Percentiles rank a stretch among this genome's conserved stretches.
phyloP scores from a whole-genome alignment of 1,140 invertebrate genomes.

The Drosophila eugracilis region DNA sequence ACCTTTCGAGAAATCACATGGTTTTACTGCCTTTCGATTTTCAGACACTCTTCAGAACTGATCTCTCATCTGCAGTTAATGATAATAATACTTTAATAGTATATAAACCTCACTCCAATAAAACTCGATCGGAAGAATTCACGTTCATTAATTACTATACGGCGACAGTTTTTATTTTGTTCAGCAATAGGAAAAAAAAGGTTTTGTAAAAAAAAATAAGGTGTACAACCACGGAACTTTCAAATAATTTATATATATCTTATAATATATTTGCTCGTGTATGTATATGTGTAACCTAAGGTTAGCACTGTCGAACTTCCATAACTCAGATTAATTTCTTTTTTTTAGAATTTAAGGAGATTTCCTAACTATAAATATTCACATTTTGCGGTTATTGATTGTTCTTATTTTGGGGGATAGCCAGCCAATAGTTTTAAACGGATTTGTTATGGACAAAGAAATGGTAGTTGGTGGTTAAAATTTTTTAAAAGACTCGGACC shows the following conservation, averaged over 20 bases:
- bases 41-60: too few relatives aligned
- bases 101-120: neutral
- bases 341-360: too few relatives aligned
- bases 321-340: neutral
- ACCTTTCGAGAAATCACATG: conserved; percentile 6
- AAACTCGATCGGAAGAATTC: conserved; percentile 7
- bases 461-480: too few relatives aligned
- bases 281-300: neutral
- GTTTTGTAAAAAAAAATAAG: conserved; percentile 14
- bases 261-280: neutral
- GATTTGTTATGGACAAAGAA: too few relatives aligned
- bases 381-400: neutral
- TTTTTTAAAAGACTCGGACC: neutral
- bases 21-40: too few relatives aligned
- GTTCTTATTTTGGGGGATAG: too few relatives aligned
- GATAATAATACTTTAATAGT: neutral
- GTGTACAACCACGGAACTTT: conserved; percentile 8
- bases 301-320: neutral
- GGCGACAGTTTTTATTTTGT: conserved; percentile 24
- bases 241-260: conserved; percentile 1
- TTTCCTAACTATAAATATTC: neutral
- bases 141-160: conserved; percentile 20
- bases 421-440: too few relatives aligned
- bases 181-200: conserved; percentile 35
- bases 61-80: too few relatives aligned